Evolutionary conservation across 2,113 vertebrate species (phyloP), one percentile per base, ranked within the genome.

Genomic region (Xenopus tropicalis): DNA sequence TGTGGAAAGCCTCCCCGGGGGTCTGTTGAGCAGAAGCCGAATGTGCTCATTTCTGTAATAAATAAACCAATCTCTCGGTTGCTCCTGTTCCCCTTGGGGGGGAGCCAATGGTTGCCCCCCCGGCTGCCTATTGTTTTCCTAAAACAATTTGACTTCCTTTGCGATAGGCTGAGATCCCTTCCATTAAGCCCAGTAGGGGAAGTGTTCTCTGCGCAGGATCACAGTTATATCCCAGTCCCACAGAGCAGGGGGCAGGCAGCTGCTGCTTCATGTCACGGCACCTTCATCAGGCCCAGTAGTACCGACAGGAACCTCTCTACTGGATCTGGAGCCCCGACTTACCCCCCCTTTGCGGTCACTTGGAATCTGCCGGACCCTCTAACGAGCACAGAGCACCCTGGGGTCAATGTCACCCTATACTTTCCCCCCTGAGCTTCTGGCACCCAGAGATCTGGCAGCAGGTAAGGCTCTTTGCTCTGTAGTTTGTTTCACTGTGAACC

Each of bases 121-220:
- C 83, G 29, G 85, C 88, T 89, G 83, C 80, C 94, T 90, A 95
- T 96, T 96, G 94, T 97, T 93, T 94, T 91, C 88, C 83, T 88
- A 88, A 94, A 93, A 97, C 94, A 98, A 98, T 98, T 90, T 93
- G 87, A 94, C 94, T 97, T 97, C 94, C 94, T 91, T 88, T 94
- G 82, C 83, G 91, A 88, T 85, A 88, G 84, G 56, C 78, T 85
- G 77, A 82, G 93, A 91, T 90, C 91, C 90, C 19, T 92, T 94
- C 86, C 89, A 92, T 91, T 90, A 92, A 91, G 90, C 93, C 93
- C 89, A 85, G 82, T 80, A 79, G 70, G 81, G 78, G 82, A 79
- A 80, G 75, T 86, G 80, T 86, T 84, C 83, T 82, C 79, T 79
- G 80, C 78, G 80, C 83, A 86, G 86, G 83, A 84, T 82, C 78